Base-by-base conservation (phyloP, 2,113 vertebrate genomes). In the Plecturocebus donacophilus region DNA sequence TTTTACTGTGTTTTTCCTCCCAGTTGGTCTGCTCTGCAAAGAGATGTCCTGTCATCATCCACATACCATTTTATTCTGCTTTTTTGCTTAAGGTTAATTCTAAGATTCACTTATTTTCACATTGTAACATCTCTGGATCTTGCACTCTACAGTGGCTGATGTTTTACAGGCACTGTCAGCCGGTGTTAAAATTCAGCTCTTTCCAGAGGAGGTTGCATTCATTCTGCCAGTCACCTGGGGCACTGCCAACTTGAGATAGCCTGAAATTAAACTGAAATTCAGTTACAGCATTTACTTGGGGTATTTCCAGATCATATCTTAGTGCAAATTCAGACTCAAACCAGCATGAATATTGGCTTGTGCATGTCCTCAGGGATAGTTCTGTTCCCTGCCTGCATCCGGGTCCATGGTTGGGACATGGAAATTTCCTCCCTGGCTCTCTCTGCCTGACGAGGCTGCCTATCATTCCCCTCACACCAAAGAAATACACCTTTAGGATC, bases 71-170 rank as follows among this genome's bases (percentile, higher is more conserved):
- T 90, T 64, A 47, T 16, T 84, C 17, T 80, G 17, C 47, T 56
- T 54, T 49, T 70, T 64, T n/a, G 58, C 58, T 89, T 73, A 73
- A 47, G 8, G 0, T 40, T n/a, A 56, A 45, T 90, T 42, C 12
- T 20, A 20, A 45, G 42, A 30, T 32, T 68, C 12, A 2, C 12
- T 54, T 66, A 3, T 56, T 45, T 61, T 64, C 81, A 14, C 9
- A 8, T 35, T 81, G 45, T 68, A 3, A 32, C 21, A 1, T 70
- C 77, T 82, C 42, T 61, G 66, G 8, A 47, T n/a, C 80, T 42
- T 38, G 23, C 21, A 17, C 12, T 0, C 16, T 11, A 16, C 9
- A 8, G 0, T 6, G 19, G 30, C 49, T 2, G 23, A 38, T 20
- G 38, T 42, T 58, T 83, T 27, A 10, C 19, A 11, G 87, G 70